Evolutionary conservation across 2,797 vertebrate species (phyloP).

Genomic region (Cheirogaleus major): DNA sequence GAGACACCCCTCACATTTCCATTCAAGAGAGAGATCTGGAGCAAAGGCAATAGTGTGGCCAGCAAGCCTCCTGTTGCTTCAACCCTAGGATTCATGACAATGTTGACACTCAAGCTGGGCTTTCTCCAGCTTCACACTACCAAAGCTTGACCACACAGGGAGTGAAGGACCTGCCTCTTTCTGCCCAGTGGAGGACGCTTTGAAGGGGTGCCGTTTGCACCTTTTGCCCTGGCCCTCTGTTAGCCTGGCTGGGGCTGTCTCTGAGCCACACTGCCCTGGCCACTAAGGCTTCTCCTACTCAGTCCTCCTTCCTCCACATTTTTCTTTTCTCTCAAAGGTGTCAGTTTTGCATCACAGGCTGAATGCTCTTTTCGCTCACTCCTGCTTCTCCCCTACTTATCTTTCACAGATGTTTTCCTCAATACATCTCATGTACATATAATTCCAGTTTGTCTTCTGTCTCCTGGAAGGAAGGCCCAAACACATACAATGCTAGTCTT

Average conservation of each 20-base stretch:
- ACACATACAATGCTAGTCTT: not conserved
- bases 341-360: not conserved
- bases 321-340: not conserved
- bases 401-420: not conserved
- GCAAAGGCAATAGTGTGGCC: rapidly evolving
- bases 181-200: not conserved
- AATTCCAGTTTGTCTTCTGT: not conserved
- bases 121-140: not conserved
- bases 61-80: not conserved
- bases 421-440: not conserved
- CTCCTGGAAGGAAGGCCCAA: not conserved
- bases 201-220: rapidly evolving
- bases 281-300: rapidly evolving
- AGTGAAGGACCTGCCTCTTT: not conserved
- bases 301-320: not conserved
- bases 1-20: rapidly evolving
- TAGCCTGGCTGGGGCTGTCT: not conserved
- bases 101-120: rapidly evolving
- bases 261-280: no score
- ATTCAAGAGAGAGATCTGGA: rapidly evolving
- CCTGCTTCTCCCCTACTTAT: not conserved
- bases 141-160: no score
- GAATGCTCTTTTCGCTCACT: not conserved
- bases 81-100: rapidly evolving
- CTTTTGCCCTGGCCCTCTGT: not conserved